Percentiles rank a stretch among this genome's conserved stretches.
Evolutionary conservation across 2,888 invertebrate species (phyloP).

Genomic region (Fragum whitleyi): DNA sequence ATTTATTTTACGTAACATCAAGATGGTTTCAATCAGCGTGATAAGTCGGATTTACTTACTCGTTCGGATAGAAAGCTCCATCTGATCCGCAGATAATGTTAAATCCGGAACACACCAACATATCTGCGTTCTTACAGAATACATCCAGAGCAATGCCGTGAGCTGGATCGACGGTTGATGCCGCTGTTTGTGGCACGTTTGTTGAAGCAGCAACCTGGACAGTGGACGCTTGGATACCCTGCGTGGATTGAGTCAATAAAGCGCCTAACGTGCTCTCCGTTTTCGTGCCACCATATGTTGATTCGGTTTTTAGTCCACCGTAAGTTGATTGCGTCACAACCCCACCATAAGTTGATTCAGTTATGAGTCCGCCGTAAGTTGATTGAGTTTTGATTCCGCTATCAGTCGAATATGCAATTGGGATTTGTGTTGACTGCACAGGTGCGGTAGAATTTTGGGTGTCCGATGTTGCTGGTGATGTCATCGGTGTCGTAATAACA

Average conservation of each 20-base stretch:
- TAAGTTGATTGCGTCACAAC: not conserved
- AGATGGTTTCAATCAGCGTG: too few relatives aligned
- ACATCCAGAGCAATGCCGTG: not conserved
- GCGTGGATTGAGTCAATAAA: too few relatives aligned
- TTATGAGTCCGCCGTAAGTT: not conserved
- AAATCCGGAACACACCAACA: not conserved
- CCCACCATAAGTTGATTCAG: not conserved
- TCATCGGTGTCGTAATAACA: not conserved
- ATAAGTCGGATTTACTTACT: not conserved
- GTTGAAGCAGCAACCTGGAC: too few relatives aligned
- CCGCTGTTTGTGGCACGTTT: not conserved
- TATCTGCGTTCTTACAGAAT: slow-evolving; percentile 1
- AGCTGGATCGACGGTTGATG: not conserved
- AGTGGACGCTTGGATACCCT: too few relatives aligned
- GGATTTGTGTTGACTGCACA: not conserved
- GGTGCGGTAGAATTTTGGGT: not conserved
- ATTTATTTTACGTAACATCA: too few relatives aligned
- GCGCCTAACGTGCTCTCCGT: too few relatives aligned
- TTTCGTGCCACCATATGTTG: not conserved
- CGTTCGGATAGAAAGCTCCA: not conserved
- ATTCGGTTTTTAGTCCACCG: not conserved
- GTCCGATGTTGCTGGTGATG: not conserved
- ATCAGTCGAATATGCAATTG: not conserved
- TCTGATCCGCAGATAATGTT: slow-evolving; percentile 1
- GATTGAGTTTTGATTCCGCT: not conserved